These are phyloP conservation scores for Pecten maximus DNA, from an alignment of 2,888 invertebrate species.

Conservation along the genomic window DNA sequence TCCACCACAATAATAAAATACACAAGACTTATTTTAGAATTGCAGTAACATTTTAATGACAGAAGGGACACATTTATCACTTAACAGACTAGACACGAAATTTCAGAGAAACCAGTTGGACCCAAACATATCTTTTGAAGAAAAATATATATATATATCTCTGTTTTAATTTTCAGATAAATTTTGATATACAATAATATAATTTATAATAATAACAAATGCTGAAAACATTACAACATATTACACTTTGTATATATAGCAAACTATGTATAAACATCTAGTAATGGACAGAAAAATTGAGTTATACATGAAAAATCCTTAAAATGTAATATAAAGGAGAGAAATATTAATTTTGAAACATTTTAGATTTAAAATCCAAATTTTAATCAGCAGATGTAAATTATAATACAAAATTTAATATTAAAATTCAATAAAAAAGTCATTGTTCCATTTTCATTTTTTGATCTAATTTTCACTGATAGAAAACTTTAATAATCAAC, in stretches of 20 bases:
- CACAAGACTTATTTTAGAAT: background rate
- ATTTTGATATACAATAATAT: slow-evolving; percentile 3
- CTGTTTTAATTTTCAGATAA: slow-evolving; percentile 17
- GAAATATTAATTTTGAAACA: background rate
- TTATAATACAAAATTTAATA: background rate
- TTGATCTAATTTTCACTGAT: too few relatives aligned
- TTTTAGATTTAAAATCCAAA: background rate
- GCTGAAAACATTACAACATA: slow-evolving; percentile 16
- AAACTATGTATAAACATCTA: background rate
- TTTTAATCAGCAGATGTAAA: background rate
- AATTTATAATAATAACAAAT: slow-evolving; percentile 27
- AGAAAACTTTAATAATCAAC: too few relatives aligned
- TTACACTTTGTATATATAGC: background rate
- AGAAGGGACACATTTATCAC: background rate
- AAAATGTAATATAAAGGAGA: background rate
- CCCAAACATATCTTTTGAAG: background rate
- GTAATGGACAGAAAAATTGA: background rate
- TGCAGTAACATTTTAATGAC: slow-evolving; percentile 33
- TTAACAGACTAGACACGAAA: background rate
- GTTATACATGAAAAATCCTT: background rate
- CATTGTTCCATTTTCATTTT: background rate
- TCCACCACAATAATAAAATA: background rate
- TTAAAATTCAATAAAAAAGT: background rate
- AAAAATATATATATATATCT: slow-evolving; percentile 34
- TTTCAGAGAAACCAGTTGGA: background rate